phyloP scores from a whole-genome alignment of 2,797 vertebrate genomes.

The Heterohyrax brucei region DNA sequence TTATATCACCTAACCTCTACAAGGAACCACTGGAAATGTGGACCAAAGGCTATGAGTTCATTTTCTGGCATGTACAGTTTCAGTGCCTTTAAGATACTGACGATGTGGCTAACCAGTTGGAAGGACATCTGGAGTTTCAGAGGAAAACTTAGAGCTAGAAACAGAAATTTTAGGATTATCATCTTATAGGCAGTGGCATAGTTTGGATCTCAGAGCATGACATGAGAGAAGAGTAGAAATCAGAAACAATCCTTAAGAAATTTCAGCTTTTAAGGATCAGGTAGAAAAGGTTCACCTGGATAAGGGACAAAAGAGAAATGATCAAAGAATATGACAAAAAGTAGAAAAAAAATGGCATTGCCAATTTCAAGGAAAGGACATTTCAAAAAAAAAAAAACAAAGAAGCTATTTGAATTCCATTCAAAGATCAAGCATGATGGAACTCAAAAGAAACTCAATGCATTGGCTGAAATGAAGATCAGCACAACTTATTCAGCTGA shows the following conservation, averaged over 20 bases:
- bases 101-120: neutral
- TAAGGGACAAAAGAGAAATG: neutral
- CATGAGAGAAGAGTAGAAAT: neutral
- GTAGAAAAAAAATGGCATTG: neutral
- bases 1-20: neutral
- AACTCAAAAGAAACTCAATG: neutral
- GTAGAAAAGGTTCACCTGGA: neutral
- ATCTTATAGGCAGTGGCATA: neutral
- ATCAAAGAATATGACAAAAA: neutral
- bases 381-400: neutral
- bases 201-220: neutral
- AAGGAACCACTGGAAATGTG: neutral
- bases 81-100: neutral
- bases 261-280: neutral
- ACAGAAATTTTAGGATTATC: neutral
- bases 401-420: neutral
- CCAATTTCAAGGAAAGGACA: neutral
- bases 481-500: neutral
- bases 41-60: neutral
- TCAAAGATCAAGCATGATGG: neutral
- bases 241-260: neutral
- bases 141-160: neutral
- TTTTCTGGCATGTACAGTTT: no score
- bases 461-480: neutral
- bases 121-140: neutral